Conservation (phyloP, 2,113 vertebrate genomes). For the Amblyopsis rosae region DNA sequence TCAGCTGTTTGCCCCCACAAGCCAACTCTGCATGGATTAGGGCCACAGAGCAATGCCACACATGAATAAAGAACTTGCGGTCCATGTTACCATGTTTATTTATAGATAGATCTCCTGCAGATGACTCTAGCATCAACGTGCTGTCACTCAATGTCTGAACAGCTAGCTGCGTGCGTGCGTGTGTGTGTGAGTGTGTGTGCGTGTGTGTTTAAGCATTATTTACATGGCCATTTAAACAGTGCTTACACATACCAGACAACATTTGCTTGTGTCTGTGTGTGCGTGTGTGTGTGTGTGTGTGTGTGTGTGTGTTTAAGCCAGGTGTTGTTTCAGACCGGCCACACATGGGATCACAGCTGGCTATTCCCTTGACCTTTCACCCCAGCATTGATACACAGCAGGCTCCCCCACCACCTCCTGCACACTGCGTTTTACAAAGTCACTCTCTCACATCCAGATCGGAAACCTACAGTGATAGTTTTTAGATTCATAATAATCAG, state of each 20-base stretch:
- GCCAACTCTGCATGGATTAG: background rate
- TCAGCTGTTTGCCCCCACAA: background rate
- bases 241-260: background rate
- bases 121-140: too few species aligned
- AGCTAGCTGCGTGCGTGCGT: constrained; percentile 23
- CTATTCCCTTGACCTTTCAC: constrained; percentile 13
- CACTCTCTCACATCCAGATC: background rate
- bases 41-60: too few species aligned
- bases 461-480: background rate
- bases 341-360: constrained; percentile 40
- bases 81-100: background rate
- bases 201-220: constrained; percentile 30
- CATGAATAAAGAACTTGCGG: background rate
- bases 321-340: constrained; percentile 2
- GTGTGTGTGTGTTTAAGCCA: constrained; percentile 8
- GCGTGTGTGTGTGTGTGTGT: background rate
- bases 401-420: background rate
- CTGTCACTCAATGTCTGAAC: constrained; percentile 17
- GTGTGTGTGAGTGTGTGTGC: constrained; percentile 13
- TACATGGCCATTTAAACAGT: constrained; percentile 32
- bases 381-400: constrained; percentile 17
- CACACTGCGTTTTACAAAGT: background rate
- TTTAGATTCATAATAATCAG: background rate
- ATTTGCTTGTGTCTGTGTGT: constrained; percentile 8
- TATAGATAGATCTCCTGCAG: background rate